Conservation (phyloP, 1,140 invertebrate genomes). For the Drosophila parabipectinata region DNA sequence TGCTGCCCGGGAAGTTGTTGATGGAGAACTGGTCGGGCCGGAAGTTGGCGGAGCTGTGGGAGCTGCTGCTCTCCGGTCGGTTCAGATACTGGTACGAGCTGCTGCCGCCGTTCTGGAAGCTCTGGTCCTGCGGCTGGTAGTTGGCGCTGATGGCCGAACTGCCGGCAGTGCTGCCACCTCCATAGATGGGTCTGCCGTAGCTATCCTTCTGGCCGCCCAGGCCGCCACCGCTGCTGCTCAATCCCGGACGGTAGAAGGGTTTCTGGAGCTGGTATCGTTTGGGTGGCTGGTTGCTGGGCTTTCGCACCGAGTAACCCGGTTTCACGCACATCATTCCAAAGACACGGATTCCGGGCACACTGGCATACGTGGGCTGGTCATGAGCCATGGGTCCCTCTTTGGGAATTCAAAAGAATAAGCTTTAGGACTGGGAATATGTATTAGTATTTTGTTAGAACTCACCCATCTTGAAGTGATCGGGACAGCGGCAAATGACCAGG, state of each 20-base stretch:
- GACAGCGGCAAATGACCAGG: conserved; percentile 95
- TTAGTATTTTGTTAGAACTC: conserved; percentile 72
- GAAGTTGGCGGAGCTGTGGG: conserved; percentile 69
- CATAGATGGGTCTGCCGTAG: conserved; percentile 75
- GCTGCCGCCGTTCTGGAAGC: conserved; percentile 60
- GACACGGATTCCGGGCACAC: conserved; percentile 95
- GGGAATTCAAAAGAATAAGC: conserved; percentile 8
- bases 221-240: conserved; percentile 21
- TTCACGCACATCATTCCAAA: conserved; percentile 96
- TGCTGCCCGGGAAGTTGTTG: conserved; percentile 74
- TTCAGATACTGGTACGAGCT: conserved; percentile 80
- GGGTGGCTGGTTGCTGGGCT: conserved; percentile 79
- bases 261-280: conserved; percentile 82
- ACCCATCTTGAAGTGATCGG: conserved; percentile 92
- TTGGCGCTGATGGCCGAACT: conserved; percentile 71
- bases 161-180: conserved; percentile 40
- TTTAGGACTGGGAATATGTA: no score
- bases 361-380: conserved; percentile 96
- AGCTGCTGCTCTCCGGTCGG: conserved; percentile 71
- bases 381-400: conserved; percentile 96
- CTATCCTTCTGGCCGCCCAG: conserved; percentile 65
- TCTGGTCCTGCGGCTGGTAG: conserved; percentile 72
- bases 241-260: conserved; percentile 73
- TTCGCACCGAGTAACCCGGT: conserved; percentile 77
- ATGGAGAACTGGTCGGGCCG: conserved; percentile 75